Percentiles rank a stretch among this genome's conserved stretches.
Evolutionary conservation across 2,888 invertebrate species (phyloP).

Genomic region (Trypoxylon attenuatum): DNA sequence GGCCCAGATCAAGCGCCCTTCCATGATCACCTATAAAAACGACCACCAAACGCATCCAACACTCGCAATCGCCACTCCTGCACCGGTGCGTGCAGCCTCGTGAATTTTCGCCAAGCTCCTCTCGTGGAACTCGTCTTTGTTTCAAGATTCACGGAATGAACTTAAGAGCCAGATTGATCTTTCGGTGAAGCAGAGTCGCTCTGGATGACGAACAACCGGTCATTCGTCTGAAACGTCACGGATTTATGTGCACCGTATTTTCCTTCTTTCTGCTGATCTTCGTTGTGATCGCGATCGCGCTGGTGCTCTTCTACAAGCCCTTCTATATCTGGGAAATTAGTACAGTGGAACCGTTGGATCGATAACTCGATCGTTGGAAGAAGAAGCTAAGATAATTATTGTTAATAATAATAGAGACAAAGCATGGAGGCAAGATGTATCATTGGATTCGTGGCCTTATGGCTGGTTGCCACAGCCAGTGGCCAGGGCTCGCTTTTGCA

Average conservation of each 20-base stretch:
- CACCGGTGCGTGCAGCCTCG: conserved; percentile 1
- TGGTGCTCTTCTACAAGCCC: conserved; percentile 61
- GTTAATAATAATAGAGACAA: background rate
- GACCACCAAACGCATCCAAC: conserved; percentile 47
- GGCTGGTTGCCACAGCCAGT: conserved; percentile 1
- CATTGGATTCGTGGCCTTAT: conserved; percentile 2
- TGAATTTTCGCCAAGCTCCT: background rate
- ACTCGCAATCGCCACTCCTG: conserved; percentile 55
- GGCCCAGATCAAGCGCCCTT: conserved; percentile 72
- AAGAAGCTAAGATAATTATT: too few relatives aligned
- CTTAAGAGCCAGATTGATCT: background rate
- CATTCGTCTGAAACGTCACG: background rate
- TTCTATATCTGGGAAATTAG: conserved; percentile 59
- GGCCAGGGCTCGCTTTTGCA: conserved; percentile 58
- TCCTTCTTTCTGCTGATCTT: conserved; percentile 50
- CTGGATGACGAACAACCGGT: conserved; percentile 17
- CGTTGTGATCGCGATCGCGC: conserved; percentile 49
- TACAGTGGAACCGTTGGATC: too few relatives aligned
- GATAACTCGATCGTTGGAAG: too few relatives aligned
- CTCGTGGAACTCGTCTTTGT: background rate
- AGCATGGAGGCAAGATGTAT: conserved; percentile 18
- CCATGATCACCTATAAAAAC: conserved; percentile 67
- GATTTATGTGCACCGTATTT: conserved; percentile 32
- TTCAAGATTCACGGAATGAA: background rate
- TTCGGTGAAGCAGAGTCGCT: background rate